phyloP scores from a whole-genome alignment of 2,113 vertebrate genomes.

The Melospiza georgiana region DNA sequence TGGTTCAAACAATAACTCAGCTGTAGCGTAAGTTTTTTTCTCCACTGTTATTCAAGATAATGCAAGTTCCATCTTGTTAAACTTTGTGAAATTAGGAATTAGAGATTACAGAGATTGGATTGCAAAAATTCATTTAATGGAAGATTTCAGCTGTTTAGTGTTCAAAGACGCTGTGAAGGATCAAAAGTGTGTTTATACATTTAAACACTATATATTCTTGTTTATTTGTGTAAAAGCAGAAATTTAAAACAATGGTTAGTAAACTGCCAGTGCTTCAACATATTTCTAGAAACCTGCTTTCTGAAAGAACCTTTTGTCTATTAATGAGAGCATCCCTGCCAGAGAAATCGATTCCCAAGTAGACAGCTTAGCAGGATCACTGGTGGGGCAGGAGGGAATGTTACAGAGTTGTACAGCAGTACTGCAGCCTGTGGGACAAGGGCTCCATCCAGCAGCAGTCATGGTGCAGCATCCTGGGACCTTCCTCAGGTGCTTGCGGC shows the following conservation, averaged over 20 bases:
- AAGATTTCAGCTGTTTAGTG: background rate
- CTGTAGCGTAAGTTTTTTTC: conserved; percentile 7
- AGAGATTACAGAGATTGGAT: background rate
- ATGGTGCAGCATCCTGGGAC: background rate
- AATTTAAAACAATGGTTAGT: background rate
- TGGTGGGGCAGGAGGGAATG: background rate
- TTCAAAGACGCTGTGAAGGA: background rate
- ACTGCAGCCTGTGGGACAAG: background rate
- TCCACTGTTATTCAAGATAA: background rate
- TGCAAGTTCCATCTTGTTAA: background rate
- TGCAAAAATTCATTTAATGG: background rate
- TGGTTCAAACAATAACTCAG: conserved; percentile 14
- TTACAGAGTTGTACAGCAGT: too few species aligned
- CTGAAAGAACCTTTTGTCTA: background rate
- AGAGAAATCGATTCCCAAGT: background rate
- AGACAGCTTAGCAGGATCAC: background rate
- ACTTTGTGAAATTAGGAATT: background rate
- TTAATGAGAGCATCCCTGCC: background rate
- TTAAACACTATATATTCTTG: background rate
- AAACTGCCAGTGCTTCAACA: background rate
- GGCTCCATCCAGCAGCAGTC: background rate
- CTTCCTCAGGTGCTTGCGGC: background rate
- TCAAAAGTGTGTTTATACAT: background rate
- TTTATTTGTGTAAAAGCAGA: background rate
- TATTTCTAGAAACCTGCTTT: background rate